A percentile compares a stretch with the other conserved stretches of the same genome.
These are phyloP conservation scores for Parelbella ahira DNA, from an alignment of 2,888 invertebrate genomes.

Conservation along the genomic window DNA sequence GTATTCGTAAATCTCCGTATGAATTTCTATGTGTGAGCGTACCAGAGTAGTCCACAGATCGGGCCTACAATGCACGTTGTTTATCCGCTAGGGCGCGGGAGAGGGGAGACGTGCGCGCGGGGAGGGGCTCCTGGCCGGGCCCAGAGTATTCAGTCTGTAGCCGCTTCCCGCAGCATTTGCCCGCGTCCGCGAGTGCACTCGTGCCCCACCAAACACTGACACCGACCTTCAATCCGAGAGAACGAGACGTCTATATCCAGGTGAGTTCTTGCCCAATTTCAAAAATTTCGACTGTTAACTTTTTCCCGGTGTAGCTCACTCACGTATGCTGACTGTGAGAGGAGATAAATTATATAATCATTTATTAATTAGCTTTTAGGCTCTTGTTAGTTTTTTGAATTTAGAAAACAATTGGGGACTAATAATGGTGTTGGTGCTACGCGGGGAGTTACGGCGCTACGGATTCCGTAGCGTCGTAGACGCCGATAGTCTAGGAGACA, in stretches of 20 bases:
- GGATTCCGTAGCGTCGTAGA: constrained; percentile 31
- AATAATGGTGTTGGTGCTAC: constrained; percentile 7
- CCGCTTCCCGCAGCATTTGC: constrained; percentile 57
- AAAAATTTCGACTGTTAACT: constrained; percentile 30
- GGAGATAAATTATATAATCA: constrained; percentile 23
- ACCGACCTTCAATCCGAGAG: constrained; percentile 75
- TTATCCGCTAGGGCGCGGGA: constrained; percentile 71
- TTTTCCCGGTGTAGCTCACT: constrained; percentile 21
- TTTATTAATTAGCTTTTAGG: constrained; percentile 24
- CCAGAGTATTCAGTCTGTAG: constrained; percentile 52
- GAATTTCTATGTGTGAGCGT: constrained; percentile 48
- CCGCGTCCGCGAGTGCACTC: constrained; percentile 61
- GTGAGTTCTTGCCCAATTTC: constrained; percentile 47
- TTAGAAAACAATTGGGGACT: too few species aligned
- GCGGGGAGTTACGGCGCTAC: constrained; percentile 29
- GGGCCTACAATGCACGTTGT: constrained; percentile 79
- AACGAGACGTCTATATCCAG: constrained; percentile 74
- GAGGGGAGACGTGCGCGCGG: constrained; percentile 35
- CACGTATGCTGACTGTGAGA: constrained; percentile 7
- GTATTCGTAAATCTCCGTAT: constrained; percentile 35
- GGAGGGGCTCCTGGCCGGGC: constrained; percentile 68
- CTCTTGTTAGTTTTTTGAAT: too few species aligned
- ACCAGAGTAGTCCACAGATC: constrained; percentile 63
- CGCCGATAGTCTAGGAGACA: constrained; percentile 11
- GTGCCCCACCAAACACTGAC: constrained; percentile 46